Conservation (phyloP, 1,140 invertebrate species). For the Plectrocnemia conspersa region DNA sequence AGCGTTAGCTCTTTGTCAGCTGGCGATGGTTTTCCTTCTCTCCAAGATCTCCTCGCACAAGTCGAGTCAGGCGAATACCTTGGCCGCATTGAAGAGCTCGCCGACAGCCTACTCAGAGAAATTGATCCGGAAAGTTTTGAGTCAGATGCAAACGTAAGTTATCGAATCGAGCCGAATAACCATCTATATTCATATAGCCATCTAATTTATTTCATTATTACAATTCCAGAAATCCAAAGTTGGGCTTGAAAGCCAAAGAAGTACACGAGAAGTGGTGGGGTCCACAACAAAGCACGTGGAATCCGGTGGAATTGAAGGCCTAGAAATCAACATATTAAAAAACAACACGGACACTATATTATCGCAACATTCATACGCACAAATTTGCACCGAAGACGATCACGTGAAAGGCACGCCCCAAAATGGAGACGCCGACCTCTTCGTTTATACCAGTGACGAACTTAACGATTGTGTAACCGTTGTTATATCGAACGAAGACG, state of each 20-base stretch:
- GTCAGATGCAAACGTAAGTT: conserved; percentile 60
- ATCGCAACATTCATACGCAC: conserved; percentile 49
- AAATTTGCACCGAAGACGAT: conserved; percentile 43
- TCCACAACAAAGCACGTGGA: conserved; percentile 72
- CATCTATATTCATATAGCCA: conserved; percentile 7
- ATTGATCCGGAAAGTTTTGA: conserved; percentile 68
- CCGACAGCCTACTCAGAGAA: conserved; percentile 73
- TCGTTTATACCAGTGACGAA: conserved; percentile 61
- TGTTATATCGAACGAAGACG: conserved; percentile 60
- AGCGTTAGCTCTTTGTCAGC: conserved; percentile 54
- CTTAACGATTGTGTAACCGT: conserved; percentile 67
- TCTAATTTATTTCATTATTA: conserved; percentile 16
- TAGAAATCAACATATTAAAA: conserved; percentile 40
- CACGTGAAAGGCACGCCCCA: not conserved
- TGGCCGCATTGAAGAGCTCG: conserved; percentile 69
- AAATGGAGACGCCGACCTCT: conserved; percentile 36
- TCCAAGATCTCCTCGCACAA: conserved; percentile 70
- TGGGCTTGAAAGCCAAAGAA: conserved; percentile 22
- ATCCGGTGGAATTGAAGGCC: conserved; percentile 59
- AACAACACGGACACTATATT: conserved; percentile 50
- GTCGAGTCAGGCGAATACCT: conserved; percentile 62
- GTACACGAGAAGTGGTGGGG: conserved; percentile 65
- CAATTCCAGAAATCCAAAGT: conserved; percentile 30
- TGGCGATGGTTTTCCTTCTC: conserved; percentile 71
- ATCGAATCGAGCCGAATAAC: conserved; percentile 29